These are phyloP conservation scores for Cyprinodon variegatus DNA, from an alignment of 2,113 vertebrate genomes.

Conservation along the genomic window DNA sequence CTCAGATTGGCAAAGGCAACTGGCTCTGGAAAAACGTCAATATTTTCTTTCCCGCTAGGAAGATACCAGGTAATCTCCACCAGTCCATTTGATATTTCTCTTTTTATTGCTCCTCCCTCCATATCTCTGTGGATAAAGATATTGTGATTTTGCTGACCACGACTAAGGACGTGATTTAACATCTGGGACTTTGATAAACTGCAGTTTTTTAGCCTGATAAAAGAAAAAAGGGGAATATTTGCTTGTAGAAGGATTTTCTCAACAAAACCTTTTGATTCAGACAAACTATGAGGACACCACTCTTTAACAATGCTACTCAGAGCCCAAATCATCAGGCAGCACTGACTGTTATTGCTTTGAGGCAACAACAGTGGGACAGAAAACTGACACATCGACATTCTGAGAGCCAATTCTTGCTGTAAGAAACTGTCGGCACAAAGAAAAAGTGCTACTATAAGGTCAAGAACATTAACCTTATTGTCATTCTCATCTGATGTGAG, in stretches of 20 bases:
- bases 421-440: background rate
- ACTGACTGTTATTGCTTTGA: background rate
- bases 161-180: background rate
- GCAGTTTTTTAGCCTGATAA: background rate
- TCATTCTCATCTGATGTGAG: background rate
- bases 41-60: background rate
- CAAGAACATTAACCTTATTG: conserved; percentile 56
- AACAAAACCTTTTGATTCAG: background rate
- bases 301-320: background rate
- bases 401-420: background rate
- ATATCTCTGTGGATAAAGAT: background rate
- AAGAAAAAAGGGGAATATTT: background rate
- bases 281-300: background rate
- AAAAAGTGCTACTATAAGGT: conserved; percentile 24
- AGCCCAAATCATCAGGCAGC: background rate
- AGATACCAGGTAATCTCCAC: background rate
- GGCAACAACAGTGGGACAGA: background rate
- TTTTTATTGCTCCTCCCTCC: background rate
- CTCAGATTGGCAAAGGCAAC: background rate
- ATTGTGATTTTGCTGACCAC: background rate
- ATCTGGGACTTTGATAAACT: background rate
- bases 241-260: background rate
- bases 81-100: background rate
- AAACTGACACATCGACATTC: background rate
- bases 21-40: background rate